phyloP scores from a whole-genome alignment of 1,140 invertebrate species.

The Tetramorium parvispinum region DNA sequence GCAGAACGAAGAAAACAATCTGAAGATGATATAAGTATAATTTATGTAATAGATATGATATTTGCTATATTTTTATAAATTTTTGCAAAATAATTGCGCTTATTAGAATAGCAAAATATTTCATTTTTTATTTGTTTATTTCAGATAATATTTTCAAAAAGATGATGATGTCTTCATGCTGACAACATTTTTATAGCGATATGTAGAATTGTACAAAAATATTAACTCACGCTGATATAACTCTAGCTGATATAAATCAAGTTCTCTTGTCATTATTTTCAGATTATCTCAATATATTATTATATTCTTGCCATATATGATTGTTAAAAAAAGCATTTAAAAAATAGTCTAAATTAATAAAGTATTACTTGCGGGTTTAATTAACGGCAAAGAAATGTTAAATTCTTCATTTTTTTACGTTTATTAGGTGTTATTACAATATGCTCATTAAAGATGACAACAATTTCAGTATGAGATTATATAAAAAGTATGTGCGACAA shows the following conservation, averaged over 20 bases:
- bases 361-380: neutral
- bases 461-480: neutral
- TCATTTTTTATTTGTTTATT: neutral
- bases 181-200: constrained; percentile 7
- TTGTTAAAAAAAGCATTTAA: neutral
- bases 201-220: neutral
- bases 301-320: neutral
- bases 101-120: neutral
- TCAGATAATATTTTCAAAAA: neutral
- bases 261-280: neutral
- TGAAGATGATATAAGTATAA: neutral
- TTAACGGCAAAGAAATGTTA: neutral
- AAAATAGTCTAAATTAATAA: neutral
- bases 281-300: neutral
- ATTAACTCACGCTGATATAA: neutral
- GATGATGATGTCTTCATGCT: neutral
- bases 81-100: neutral
- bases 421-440: neutral
- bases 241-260: neutral
- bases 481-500: neutral
- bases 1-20: neutral
- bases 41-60: neutral
- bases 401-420: neutral
- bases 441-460: neutral
- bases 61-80: neutral